These are phyloP conservation scores for Ladona fulva DNA, from an alignment of 1,140 invertebrate genomes.

Conservation along the genomic window DNA sequence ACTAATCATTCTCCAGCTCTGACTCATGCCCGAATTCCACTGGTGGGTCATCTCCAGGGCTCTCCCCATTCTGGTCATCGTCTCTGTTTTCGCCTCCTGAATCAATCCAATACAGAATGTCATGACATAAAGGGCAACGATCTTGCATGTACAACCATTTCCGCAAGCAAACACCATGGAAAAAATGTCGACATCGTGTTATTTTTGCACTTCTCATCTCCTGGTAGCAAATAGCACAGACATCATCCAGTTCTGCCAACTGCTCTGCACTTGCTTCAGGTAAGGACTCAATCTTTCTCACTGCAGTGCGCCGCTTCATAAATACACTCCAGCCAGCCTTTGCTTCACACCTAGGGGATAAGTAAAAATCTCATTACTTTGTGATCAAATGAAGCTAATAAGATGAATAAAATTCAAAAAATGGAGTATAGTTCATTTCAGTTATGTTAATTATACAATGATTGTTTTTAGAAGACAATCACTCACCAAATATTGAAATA, in stretches of 20 bases:
- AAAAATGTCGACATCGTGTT: constrained; percentile 87
- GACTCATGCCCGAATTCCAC: background rate
- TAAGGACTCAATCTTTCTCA: constrained; percentile 85
- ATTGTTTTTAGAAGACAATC: background rate
- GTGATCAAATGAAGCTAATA: too few relatives aligned
- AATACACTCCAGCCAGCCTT: constrained; percentile 87
- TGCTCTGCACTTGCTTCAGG: constrained; percentile 73
- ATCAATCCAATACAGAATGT: constrained; percentile 60
- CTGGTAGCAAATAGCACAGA: constrained; percentile 94
- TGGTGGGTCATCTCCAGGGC: background rate
- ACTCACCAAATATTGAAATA: constrained; percentile 91
- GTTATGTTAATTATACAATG: too few relatives aligned
- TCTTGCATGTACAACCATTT: constrained; percentile 93
- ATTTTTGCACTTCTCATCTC: constrained; percentile 87
- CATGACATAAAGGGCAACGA: constrained; percentile 70
- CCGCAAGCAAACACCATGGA: constrained; percentile 86
- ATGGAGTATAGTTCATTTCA: too few relatives aligned
- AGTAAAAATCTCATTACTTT: background rate
- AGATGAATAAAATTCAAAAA: too few relatives aligned
- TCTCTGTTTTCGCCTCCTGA: background rate
- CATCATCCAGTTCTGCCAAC: constrained; percentile 68
- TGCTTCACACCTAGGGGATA: constrained; percentile 56
- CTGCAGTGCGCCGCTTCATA: constrained; percentile 82
- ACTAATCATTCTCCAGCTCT: too few relatives aligned
- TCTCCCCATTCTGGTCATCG: background rate